Evolutionary conservation across 2,113 vertebrate genomes (phyloP).

Genomic region (Hippoglossus stenolepis): DNA sequence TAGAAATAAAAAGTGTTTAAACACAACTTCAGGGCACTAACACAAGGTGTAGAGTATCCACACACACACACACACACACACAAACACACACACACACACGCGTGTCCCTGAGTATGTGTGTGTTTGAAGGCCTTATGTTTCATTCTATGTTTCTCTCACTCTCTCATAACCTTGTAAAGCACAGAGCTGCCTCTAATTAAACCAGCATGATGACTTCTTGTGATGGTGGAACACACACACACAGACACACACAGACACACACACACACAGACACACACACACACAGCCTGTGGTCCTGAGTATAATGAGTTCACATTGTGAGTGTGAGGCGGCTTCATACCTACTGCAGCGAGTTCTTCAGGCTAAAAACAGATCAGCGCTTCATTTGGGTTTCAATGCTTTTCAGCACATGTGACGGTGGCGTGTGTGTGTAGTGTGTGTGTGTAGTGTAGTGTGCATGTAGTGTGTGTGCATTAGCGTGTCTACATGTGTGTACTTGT

Average conservation of each 20-base stretch:
- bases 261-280: constrained; percentile 25
- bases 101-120: neutral
- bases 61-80: neutral
- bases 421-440: neutral
- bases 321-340: constrained; percentile 48
- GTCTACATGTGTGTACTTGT: neutral
- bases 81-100: neutral
- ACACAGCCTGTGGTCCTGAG: constrained; percentile 50
- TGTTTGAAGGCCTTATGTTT: neutral
- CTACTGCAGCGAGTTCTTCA: constrained; percentile 39
- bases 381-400: constrained; percentile 40
- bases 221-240: constrained; percentile 17
- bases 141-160: neutral
- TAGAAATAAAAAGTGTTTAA: no score
- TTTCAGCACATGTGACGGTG: neutral
- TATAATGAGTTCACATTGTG: constrained; percentile 65
- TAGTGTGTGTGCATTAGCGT: neutral
- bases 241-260: constrained; percentile 15
- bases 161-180: constrained; percentile 31
- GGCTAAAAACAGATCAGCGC: constrained; percentile 57
- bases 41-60: neutral
- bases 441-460: neutral
- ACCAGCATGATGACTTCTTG: constrained; percentile 45
- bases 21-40: no score
- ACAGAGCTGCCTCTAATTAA: constrained; percentile 60